Conservation (phyloP, 2,797 vertebrate genomes). For the Choloepus didactylus region DNA sequence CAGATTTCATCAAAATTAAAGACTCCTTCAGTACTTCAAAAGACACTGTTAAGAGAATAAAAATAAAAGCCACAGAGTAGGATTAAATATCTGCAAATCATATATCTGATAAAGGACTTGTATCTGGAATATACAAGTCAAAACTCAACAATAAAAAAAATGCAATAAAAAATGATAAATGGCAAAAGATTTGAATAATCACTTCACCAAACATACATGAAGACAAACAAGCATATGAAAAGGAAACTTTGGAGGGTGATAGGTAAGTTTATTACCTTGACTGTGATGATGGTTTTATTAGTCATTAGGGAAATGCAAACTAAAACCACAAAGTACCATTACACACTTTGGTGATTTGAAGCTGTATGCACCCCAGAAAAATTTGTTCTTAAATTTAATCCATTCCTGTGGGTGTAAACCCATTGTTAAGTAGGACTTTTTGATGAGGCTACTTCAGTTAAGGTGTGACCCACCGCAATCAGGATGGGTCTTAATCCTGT, state of each 20-base stretch:
- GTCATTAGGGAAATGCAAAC: background rate
- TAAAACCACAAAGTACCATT: background rate
- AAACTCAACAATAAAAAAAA: constrained; percentile 38
- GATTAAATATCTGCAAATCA: constrained; percentile 11
- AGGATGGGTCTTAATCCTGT: too few species aligned
- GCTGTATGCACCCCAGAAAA: too few species aligned
- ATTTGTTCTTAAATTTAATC: too few species aligned
- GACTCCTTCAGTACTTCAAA: background rate
- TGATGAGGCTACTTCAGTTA: too few species aligned
- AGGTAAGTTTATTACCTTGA: background rate
- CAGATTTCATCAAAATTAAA: background rate
- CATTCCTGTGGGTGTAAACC: too few species aligned
- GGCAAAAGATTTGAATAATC: background rate
- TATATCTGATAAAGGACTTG: background rate
- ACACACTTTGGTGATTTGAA: too few species aligned
- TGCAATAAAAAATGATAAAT: background rate
- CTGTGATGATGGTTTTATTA: background rate
- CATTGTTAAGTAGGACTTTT: too few species aligned
- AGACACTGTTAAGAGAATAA: background rate
- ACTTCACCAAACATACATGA: background rate
- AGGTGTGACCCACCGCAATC: too few species aligned
- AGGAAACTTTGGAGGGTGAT: constrained; percentile 17
- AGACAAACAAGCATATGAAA: background rate
- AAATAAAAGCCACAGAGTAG: background rate
- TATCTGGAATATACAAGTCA: background rate